A percentile compares a stretch with the other conserved stretches of the same genome.
phyloP scores from a whole-genome alignment of 2,113 vertebrate species.

The Hydrolagus affinis region DNA sequence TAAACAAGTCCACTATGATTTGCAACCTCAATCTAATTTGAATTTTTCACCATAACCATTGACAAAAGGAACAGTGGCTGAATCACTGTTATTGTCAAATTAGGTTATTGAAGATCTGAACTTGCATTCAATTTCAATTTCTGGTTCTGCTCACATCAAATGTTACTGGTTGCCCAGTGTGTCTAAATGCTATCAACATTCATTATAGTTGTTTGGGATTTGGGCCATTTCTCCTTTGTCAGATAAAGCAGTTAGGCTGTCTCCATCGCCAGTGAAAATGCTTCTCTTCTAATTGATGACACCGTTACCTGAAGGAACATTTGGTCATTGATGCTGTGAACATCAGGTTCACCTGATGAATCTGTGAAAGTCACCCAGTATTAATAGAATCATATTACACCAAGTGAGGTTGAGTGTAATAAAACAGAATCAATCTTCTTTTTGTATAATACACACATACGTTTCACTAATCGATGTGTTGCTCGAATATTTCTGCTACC shows the following conservation, averaged over 20 bases:
- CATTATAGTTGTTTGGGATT: conserved; percentile 59
- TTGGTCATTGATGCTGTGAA: conserved; percentile 44
- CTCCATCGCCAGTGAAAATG: conserved; percentile 56
- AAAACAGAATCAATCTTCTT: not conserved
- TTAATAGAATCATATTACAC: not conserved
- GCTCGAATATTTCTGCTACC: not conserved
- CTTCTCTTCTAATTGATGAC: conserved; percentile 57
- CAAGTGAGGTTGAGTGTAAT: not conserved
- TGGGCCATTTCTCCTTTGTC: conserved; percentile 58
- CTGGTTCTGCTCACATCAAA: conserved; percentile 51
- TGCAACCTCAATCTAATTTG: not conserved
- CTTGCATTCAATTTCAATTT: conserved; percentile 46
- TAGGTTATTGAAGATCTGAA: conserved; percentile 51
- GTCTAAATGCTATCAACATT: conserved; percentile 59
- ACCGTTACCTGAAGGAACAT: conserved; percentile 53
- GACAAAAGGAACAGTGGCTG: conserved; percentile 33
- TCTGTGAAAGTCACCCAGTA: conserved; percentile 38
- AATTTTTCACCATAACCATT: not conserved
- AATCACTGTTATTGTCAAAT: conserved; percentile 52
- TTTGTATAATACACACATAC: not conserved
- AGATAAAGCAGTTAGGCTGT: conserved; percentile 65
- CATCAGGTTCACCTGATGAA: conserved; percentile 45
- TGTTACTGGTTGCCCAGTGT: conserved; percentile 46
- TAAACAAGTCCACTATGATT: conserved; percentile 2
- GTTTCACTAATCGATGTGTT: not conserved